A percentile compares a stretch with the other conserved stretches of the same genome.
These are phyloP conservation scores for Tipula unca DNA, from an alignment of 2,888 invertebrate species.

Conservation along the genomic window DNA sequence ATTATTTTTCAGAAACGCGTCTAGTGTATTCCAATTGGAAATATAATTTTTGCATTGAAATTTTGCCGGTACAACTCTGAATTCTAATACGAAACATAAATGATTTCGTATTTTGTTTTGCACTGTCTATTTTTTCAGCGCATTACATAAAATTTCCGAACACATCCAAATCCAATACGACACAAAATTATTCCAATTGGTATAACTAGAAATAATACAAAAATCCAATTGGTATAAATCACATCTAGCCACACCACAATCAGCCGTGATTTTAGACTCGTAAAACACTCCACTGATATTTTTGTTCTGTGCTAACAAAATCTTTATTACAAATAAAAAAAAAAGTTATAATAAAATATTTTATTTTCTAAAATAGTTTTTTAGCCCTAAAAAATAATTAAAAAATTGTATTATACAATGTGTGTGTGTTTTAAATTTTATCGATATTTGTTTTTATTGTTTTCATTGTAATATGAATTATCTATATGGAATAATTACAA, in stretches of 20 bases:
- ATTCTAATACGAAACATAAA: background rate
- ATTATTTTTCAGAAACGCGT: no score
- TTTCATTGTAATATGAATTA: background rate
- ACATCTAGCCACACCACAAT: background rate
- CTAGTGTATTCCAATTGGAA: no score
- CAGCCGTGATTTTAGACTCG: constrained; percentile 1
- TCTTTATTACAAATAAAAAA: constrained; percentile 9
- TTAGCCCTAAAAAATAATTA: background rate
- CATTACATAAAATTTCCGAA: background rate
- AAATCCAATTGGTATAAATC: background rate
- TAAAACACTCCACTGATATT: constrained; percentile 17
- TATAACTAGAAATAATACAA: background rate
- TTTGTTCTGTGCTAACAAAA: constrained; percentile 17
- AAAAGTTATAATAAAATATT: constrained; percentile 1
- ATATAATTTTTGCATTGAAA: no score
- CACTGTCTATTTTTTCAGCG: background rate
- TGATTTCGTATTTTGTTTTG: background rate
- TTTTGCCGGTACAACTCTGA: background rate
- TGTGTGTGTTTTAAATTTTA: background rate
- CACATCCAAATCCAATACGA: background rate
- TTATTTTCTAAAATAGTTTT: background rate
- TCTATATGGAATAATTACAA: background rate
- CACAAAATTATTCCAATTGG: background rate
- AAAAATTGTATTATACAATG: background rate
- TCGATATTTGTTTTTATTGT: background rate